Conservation (phyloP, 2,113 vertebrate species). For the Hippopotamus amphibius region DNA sequence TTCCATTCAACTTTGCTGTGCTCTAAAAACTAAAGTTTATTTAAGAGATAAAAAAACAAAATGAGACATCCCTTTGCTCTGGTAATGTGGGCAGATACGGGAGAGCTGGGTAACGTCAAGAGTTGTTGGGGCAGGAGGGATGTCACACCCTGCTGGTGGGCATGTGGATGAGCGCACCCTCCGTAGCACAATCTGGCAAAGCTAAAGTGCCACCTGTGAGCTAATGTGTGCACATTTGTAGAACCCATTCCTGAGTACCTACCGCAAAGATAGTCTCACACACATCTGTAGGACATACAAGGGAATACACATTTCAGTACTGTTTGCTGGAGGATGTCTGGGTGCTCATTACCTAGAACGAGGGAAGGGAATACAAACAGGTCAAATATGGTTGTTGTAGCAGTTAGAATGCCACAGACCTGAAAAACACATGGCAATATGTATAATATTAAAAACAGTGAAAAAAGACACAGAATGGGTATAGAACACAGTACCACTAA, state of each 20-base stretch:
- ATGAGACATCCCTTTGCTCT: not conserved
- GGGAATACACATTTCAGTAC: not conserved
- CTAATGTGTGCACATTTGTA: not conserved
- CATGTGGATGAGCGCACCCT: not conserved
- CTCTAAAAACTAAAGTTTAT: not conserved
- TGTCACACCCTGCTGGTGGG: not conserved
- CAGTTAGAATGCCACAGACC: not conserved
- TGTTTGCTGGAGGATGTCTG: not conserved
- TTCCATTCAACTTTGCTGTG: not conserved
- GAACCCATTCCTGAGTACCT: not conserved
- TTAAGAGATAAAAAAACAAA: not conserved
- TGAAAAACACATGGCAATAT: not conserved
- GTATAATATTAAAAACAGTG: not conserved
- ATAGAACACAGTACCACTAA: not conserved
- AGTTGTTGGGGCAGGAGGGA: not conserved
- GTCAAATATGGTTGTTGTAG: not conserved
- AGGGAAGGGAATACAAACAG: not conserved
- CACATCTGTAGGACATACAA: not conserved
- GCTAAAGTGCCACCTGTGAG: not conserved
- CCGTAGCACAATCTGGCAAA: not conserved
- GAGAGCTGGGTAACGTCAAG: not conserved
- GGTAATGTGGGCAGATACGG: not conserved
- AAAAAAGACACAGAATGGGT: not conserved
- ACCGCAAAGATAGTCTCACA: not conserved
- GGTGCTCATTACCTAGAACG: not conserved